Percentiles rank a stretch among this genome's conserved stretches.
Conservation (phyloP, 2,888 invertebrate species). For the Apotomis turbidana region DNA sequence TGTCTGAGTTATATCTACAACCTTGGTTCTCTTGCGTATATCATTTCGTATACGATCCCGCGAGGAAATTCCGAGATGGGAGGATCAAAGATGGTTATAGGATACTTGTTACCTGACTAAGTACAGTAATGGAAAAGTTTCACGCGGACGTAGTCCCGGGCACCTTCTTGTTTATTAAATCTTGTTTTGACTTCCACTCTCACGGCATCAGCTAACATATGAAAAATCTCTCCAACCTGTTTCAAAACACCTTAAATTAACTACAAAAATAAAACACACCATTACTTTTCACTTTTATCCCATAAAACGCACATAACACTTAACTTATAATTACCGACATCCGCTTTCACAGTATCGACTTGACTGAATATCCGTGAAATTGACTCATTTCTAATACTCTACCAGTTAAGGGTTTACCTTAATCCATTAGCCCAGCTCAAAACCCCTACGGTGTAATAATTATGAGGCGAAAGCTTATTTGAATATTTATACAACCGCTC, state of each 20-base stretch:
- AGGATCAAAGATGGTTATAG: no score
- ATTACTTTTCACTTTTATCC: conserved; percentile 20
- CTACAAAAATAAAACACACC: conserved; percentile 13
- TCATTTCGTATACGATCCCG: no score
- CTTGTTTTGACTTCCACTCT: background rate
- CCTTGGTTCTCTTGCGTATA: no score
- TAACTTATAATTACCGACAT: conserved; percentile 9
- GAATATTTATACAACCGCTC: conserved; percentile 41
- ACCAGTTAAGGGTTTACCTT: conserved; percentile 39
- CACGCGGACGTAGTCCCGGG: no score
- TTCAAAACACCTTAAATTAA: conserved; percentile 13
- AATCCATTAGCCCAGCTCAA: conserved; percentile 35
- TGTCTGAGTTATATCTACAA: no score
- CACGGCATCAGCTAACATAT: background rate
- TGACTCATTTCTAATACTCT: conserved; percentile 41
- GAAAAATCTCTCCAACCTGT: conserved; percentile 12
- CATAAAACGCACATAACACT: conserved; percentile 17
- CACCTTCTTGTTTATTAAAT: no score
- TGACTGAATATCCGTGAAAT: conserved; percentile 41
- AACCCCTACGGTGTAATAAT: conserved; percentile 42
- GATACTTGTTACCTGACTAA: no score
- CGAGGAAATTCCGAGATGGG: no score
- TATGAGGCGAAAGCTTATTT: conserved; percentile 40
- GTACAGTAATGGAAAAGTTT: no score
- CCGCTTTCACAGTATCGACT: conserved; percentile 29